These are phyloP conservation scores for cattle (Bos taurus) DNA, from an alignment of 2,113 vertebrate genomes.

Conservation along the genomic window DNA sequence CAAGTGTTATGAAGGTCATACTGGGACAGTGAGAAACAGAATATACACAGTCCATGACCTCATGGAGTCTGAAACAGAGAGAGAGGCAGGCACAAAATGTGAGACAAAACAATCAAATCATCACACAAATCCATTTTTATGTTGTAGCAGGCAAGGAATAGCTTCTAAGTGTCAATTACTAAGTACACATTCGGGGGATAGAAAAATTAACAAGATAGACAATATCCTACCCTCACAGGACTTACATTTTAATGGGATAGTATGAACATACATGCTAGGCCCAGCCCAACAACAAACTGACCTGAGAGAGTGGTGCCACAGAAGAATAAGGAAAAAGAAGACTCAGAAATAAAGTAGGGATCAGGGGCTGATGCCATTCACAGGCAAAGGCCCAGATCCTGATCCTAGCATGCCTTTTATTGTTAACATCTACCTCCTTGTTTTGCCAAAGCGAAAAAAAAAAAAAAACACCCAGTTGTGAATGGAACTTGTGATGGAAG, in stretches of 20 bases:
- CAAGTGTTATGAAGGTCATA: neutral
- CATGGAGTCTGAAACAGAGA: neutral
- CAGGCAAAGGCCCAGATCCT: neutral
- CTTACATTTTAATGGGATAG: neutral
- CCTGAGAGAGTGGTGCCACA: rapidly evolving
- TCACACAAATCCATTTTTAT: neutral
- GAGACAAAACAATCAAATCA: neutral
- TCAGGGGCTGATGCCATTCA: neutral
- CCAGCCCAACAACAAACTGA: neutral
- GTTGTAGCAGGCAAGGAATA: neutral
- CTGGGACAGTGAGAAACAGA: neutral
- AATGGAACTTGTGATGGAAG: too few relatives aligned
- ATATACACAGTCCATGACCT: neutral
- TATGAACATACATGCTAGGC: neutral
- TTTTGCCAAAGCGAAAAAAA: too few relatives aligned
- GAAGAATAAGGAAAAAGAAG: neutral
- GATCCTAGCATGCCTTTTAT: neutral
- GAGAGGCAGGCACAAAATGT: neutral
- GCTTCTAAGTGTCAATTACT: neutral
- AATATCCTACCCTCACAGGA: neutral
- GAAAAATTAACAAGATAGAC: neutral
- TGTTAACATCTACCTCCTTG: neutral
- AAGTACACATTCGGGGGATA: neutral
- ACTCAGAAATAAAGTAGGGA: neutral
- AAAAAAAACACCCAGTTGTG: too few relatives aligned